Conservation (phyloP, 2,888 invertebrate species). For the Atethmia centrago region DNA sequence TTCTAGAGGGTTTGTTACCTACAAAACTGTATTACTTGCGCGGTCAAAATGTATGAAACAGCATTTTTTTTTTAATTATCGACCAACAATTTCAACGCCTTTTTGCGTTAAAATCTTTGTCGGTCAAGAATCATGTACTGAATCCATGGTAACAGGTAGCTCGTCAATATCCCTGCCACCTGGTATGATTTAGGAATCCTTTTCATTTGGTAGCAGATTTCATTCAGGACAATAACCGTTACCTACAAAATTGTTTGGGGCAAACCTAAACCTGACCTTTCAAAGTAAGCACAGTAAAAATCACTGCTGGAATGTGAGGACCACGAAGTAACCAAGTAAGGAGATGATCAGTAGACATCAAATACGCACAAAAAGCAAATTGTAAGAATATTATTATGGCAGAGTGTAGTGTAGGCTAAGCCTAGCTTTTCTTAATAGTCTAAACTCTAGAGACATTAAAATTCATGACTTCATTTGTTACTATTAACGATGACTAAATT, state of each 20-base stretch:
- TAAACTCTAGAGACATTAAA: conserved; percentile 26
- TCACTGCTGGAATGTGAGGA: neutral
- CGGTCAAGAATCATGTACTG: no score
- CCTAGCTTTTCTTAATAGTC: conserved; percentile 16
- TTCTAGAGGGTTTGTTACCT: no score
- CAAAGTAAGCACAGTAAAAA: neutral
- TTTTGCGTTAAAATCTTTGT: no score
- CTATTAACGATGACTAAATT: conserved; percentile 34
- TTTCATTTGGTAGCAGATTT: neutral
- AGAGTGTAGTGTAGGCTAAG: neutral
- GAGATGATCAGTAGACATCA: neutral
- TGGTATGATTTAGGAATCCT: no score
- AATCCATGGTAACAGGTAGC: no score
- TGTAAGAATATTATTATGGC: neutral
- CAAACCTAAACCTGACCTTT: neutral
- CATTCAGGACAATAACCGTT: neutral
- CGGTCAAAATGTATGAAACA: no score
- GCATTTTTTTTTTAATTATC: no score
- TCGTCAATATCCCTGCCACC: no score
- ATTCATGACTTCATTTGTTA: conserved; percentile 48
- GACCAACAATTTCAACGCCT: no score
- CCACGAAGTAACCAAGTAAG: neutral
- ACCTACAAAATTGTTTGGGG: neutral
- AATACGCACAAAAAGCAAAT: neutral
- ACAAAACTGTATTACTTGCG: no score